Base-by-base conservation (phyloP, 2,888 invertebrate species). In the Deladenus siricidicola region DNA sequence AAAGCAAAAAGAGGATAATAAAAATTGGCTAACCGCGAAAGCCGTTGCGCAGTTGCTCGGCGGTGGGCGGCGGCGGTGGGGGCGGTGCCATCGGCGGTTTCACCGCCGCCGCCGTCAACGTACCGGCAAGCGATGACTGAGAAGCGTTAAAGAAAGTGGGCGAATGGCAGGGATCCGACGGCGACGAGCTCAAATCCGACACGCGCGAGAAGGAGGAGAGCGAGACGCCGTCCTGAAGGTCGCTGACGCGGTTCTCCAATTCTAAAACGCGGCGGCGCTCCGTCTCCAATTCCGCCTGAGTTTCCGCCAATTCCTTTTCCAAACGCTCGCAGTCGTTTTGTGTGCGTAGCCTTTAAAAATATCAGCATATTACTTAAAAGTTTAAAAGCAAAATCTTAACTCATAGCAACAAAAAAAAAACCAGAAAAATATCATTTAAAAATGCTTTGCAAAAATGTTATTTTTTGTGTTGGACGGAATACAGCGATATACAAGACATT, bases 311-410 rank as follows among this genome's bases (percentile, higher is more conserved):
- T 45, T 74, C 70, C 52, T 67, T 69, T 55, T 74, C 73, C 28
- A 73, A 62, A 47, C 60, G 55, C 48, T 76, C 75, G 59, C 64
- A 75, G 45, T 78, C 76, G 24, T 69, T 59, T 50, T 78, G 74
- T 24, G 73, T 74, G 49, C 71, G 69, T 39, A 78, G 63, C 65
- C 71, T 69, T 6, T 21, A 24, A 56, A n/a, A n/a, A n/a, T n/a
- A n/a, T n/a, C n/a, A n/a, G n/a, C n/a, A n/a, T n/a, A n/a, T n/a
- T n/a, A n/a, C n/a, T n/a, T n/a, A n/a, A n/a, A n/a, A n/a, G n/a
- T n/a, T n/a, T n/a, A n/a, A n/a, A n/a, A n/a, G n/a, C n/a, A n/a
- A n/a, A n/a, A n/a, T n/a, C n/a, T n/a, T n/a, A n/a, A n/a, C n/a
- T n/a, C n/a, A n/a, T n/a, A n/a, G n/a, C n/a, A n/a, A n/a, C n/a